Base-by-base conservation (phyloP, 2,888 invertebrate species). In the Drosophila acutilabella region DNA sequence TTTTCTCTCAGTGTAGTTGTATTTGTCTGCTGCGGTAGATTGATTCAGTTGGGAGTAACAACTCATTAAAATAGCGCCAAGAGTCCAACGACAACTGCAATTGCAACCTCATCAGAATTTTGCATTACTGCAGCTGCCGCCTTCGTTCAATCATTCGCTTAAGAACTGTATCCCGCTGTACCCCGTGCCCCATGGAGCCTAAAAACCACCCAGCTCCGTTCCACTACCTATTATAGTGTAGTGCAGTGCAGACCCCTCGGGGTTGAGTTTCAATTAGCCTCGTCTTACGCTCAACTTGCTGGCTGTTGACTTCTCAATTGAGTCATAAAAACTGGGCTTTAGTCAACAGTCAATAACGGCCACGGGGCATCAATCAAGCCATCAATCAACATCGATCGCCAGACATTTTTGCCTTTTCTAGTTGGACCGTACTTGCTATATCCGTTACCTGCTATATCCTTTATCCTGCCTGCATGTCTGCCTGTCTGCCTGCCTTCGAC, bases 301-400 rank as follows among this genome's bases (percentile, higher is more conserved):
- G 33, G 30, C 48, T 48, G 3, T 48, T 38, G 20, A 33, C 56
- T 23, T 54, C 56, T 48, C 79, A 68, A 67, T 74, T 78, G 74
- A 74, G 52, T 62, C 59, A 41, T 48, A 44, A 42, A 30, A 61
- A 60, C 50, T 50, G 53, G 42, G 10, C 45, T 53, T 16, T 30
- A 56, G 47, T 57, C 56, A 30, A 33, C 10, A 53, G 30, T 33
- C 45, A 51, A 51, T 38, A 48, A 16, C 33, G 56, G 54, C 57
- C 38, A 57, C 62, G 50, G 48, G 61, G 52, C 75, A 74, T 79
- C 81, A 74, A 84, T 84, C 85, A 68, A 67, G 76, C 72, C 64
- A 88, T 83, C 82, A 88, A 88, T 83, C 84, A 86, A 77, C 33
- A 38, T 47, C 60, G 64, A 73, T 85, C 88, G 66, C 69, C 58